Base-by-base conservation (phyloP, 2,888 invertebrate species). In the Apantesis nais region DNA sequence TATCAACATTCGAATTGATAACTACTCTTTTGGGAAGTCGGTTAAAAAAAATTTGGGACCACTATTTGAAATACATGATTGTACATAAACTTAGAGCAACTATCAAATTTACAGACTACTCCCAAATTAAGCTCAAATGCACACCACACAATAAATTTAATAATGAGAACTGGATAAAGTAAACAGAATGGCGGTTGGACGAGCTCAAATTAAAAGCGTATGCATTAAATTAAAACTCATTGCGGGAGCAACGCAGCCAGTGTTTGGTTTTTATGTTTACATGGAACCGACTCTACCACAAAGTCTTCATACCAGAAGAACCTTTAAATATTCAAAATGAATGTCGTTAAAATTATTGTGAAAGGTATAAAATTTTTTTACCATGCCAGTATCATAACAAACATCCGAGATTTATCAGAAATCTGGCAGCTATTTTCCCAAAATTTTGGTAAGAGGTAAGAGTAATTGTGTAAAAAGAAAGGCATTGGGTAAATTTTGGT, bases 141-240 rank as follows among this genome's bases (percentile, higher is more conserved):
- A 31, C 39, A 31, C n/a, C 52, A 41, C 25, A 58, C 25, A 29
- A 19, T 66, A 58, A 58, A 39, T 66, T 34, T 1, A 61, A 61
- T 67, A 67, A 44, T 67, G 44, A 39, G 41, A 61, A 61, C 44
- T 61, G 67, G 31, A 34, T 61, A 31, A 48, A 34, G 29, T n/a
- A 41, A 31, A 31, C 31, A 44, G 48, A 61, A 44, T 44, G 19
- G 67, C 16, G 29, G 61, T 31, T 34, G 60, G 39, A 48, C 58
- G 55, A 58, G 39, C n/a, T 29, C 34, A 61, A 48, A 67, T 60
- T 67, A 67, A 67, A 60, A 44, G 19, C 44, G 41, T 16, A 48
- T 67, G 44, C 61, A 48, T 61, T 67, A 67, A 67, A 68, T 68
- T 68, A 48, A 68, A 62, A 62, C 12, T 34, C 39, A 29, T 25